These are phyloP conservation scores for Polypterus senegalus DNA, from an alignment of 2,113 vertebrate genomes.

Conservation along the genomic window DNA sequence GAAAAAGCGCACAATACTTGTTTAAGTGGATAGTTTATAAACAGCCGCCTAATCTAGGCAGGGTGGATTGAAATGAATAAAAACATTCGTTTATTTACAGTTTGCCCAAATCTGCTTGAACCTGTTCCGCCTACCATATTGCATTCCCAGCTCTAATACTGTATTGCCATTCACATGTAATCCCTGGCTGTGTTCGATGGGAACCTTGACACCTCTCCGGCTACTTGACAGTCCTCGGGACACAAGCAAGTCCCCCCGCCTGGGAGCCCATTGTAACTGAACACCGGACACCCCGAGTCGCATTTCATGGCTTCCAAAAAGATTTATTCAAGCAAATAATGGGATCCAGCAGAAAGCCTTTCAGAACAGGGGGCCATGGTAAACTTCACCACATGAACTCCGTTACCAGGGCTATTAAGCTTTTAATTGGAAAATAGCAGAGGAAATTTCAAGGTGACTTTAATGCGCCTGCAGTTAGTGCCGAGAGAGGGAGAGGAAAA, in stretches of 20 bases:
- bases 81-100: constrained; percentile 10
- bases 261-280: constrained; percentile 78
- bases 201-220: constrained; percentile 41
- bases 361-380: constrained; percentile 65
- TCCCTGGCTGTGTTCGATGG: constrained; percentile 50
- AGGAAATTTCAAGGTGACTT: constrained; percentile 94
- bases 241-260: constrained; percentile 59
- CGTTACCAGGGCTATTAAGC: constrained; percentile 97
- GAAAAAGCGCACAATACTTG: too few relatives aligned
- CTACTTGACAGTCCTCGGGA: constrained; percentile 59
- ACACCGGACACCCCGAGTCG: constrained; percentile 75
- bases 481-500: constrained; percentile 22
- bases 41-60: too few relatives aligned
- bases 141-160: too few relatives aligned
- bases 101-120: constrained; percentile 18
- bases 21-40: too few relatives aligned
- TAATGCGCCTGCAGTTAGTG: constrained; percentile 57
- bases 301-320: constrained; percentile 74
- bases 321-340: constrained; percentile 98
- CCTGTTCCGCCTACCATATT: not conserved
- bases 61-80: constrained; percentile 15
- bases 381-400: constrained; percentile 88
- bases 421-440: constrained; percentile 97
- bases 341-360: constrained; percentile 80
- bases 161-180: constrained; percentile 20